Evolutionary conservation across 2,888 invertebrate species (phyloP).

Genomic region (Trissolcus brochymenae): DNA sequence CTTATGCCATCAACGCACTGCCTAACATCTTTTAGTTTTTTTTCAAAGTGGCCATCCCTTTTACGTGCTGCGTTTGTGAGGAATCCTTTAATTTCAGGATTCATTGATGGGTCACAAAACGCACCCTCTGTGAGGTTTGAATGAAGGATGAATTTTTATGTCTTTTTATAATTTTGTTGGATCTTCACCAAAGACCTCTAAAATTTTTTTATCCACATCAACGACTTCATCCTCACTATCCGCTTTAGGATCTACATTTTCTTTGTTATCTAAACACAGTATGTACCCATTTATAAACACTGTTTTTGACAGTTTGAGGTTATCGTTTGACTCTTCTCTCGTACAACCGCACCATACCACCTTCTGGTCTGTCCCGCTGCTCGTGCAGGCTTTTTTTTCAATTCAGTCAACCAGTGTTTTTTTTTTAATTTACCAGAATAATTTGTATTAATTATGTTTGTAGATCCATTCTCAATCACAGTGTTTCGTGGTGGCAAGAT

Average conservation of each 20-base stretch:
- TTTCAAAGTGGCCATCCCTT: too few relatives aligned
- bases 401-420: too few relatives aligned
- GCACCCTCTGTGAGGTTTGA: conserved; percentile 23
- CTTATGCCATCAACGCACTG: too few relatives aligned
- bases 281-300: neutral
- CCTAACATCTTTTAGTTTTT: too few relatives aligned
- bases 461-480: too few relatives aligned
- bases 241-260: neutral
- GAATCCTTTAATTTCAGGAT: too few relatives aligned
- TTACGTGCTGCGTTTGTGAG: too few relatives aligned
- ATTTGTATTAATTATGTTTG: too few relatives aligned
- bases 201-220: conserved; percentile 14
- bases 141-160: conserved; percentile 10
- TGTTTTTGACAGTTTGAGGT: conserved; percentile 1
- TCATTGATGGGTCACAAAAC: too few relatives aligned
- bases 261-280: conserved; percentile 11
- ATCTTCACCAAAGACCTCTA: conserved; percentile 14
- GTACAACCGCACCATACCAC: conserved; percentile 7
- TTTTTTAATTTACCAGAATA: neutral
- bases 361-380: conserved; percentile 18
- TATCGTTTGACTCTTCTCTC: conserved; percentile 8
- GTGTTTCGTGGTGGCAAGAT: too few relatives aligned
- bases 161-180: conserved; percentile 7
- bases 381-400: conserved; percentile 9
- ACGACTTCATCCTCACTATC: neutral